Percentiles rank a stretch among this genome's conserved stretches.
These are phyloP conservation scores for Natrix natrix DNA, from an alignment of 2,797 vertebrate genomes.

Conservation along the genomic window DNA sequence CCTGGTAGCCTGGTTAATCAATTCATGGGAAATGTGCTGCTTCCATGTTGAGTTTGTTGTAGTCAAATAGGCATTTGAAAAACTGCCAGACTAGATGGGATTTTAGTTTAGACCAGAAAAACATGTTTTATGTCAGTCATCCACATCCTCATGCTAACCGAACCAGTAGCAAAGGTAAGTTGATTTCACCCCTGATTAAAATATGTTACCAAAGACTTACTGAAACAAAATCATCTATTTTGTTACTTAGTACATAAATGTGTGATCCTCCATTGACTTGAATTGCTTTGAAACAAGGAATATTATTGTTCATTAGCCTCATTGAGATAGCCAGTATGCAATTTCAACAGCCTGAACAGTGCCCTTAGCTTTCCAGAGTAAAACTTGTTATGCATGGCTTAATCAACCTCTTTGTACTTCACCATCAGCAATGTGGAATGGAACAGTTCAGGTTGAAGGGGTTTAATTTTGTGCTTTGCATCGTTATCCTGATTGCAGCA, in stretches of 20 bases:
- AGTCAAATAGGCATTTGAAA: not conserved
- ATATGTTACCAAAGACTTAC: not conserved
- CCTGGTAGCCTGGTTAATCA: not conserved
- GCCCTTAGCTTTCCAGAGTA: conserved; percentile 9
- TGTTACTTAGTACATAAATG: not conserved
- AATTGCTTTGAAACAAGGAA: conserved; percentile 25
- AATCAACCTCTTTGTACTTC: conserved; percentile 12
- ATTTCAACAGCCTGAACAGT: conserved; percentile 13
- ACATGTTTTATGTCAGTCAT: not conserved
- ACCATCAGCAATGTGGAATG: not conserved
- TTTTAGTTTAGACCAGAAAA: not conserved
- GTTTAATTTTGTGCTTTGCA: conserved; percentile 28
- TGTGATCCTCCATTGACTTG: conserved; percentile 16
- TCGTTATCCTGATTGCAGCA: conserved; percentile 15
- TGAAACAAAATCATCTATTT: conserved; percentile 1
- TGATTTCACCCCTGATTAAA: not conserved
- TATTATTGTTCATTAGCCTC: conserved; percentile 4
- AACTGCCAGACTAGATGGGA: not conserved
- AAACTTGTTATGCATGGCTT: conserved; percentile 20
- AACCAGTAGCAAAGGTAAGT: too few species aligned
- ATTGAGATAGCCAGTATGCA: not conserved
- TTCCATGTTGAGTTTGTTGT: not conserved
- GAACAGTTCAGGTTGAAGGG: conserved; percentile 28
- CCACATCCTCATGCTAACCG: not conserved
- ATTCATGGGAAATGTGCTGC: not conserved